Percentiles rank a stretch among this genome's conserved stretches.
Conservation (phyloP, 1,140 invertebrate genomes). For the Odontomachus brunneus region DNA sequence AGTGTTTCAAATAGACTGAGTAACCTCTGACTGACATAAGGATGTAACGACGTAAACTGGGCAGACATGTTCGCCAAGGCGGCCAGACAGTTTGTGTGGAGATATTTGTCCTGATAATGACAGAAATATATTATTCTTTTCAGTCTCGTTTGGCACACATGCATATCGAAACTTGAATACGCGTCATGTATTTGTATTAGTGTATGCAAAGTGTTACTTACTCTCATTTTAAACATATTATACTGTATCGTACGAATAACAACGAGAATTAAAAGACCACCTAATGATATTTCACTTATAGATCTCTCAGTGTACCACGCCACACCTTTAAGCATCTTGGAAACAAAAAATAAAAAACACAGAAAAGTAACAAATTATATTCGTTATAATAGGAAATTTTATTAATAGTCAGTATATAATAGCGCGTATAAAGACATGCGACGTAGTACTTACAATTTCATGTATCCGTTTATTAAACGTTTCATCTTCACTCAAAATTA, state of each 20-base stretch:
- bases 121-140: constrained; percentile 23
- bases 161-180: too few relatives aligned
- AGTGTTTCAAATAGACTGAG: constrained; percentile 95
- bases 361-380: too few relatives aligned
- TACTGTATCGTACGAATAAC: constrained; percentile 98
- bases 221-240: constrained; percentile 98
- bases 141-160: background rate
- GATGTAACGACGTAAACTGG: constrained; percentile 97
- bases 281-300: constrained; percentile 96
- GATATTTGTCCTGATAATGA: constrained; percentile 93
- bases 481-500: constrained; percentile 99
- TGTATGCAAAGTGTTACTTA: constrained; percentile 80
- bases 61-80: constrained; percentile 99
- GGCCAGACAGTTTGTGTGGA: constrained; percentile 98
- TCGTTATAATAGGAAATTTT: too few relatives aligned
- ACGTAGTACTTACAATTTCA: constrained; percentile 92
- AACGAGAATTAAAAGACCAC: constrained; percentile 97
- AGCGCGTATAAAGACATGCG: constrained; percentile 6
- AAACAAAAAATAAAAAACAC: constrained; percentile 80
- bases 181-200: too few relatives aligned
- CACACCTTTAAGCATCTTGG: constrained; percentile 93
- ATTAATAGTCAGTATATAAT: too few relatives aligned
- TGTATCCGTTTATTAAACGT: constrained; percentile 97
- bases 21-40: constrained; percentile 97
- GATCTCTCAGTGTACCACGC: constrained; percentile 96